Evolutionary conservation across 2,797 vertebrate species (phyloP), one percentile per base, ranked within the genome.

Genomic region (Hybognathus amarus): DNA sequence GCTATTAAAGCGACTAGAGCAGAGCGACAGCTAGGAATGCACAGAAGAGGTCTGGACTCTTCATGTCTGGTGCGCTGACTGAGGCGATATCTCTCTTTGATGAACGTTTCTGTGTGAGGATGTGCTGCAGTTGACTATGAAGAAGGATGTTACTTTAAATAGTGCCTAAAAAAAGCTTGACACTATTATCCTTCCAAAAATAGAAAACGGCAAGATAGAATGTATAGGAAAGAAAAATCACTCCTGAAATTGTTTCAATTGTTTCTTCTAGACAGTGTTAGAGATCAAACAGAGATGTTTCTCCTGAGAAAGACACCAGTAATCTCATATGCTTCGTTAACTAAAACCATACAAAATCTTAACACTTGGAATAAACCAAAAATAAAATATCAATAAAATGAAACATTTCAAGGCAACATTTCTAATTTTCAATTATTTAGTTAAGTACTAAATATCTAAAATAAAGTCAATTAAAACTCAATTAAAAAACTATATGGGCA

Each of bases 1-100:
- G 87, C 86, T 85, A 87, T 85, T 89, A 88, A 90, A 91, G 91
- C 89, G 89, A 90, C 88, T 84, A 80, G 78, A 87, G 84, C 71
- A 90, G 90, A 90, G 84, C 56, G 85, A 90, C 91, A 91, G 88
- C 87, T 90, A 89, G 84, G 83, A 69, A 80, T 86, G 82, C 12
- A 54, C 75, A 85, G 78, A 89, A 89, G 91, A 88, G 83, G 15
- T 69, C 66, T 77, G 74, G 56, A 85, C 75, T 77, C 71, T 33
- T 74, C 50, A 20, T 47, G 45, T 67, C 38, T 22, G 6, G 66
- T 67, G 30, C 42, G 6, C 42, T 40, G 71, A 76, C 71, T 70
- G n/a, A 22, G 30, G 59, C 47, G 1, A 67, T 73, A 33, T 71
- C 50, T 74, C 36, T 82, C 20, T 82, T 22, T 42, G 20, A 36